Evolutionary conservation across 2,113 vertebrate species (phyloP).

Genomic region (Channa maculata): DNA sequence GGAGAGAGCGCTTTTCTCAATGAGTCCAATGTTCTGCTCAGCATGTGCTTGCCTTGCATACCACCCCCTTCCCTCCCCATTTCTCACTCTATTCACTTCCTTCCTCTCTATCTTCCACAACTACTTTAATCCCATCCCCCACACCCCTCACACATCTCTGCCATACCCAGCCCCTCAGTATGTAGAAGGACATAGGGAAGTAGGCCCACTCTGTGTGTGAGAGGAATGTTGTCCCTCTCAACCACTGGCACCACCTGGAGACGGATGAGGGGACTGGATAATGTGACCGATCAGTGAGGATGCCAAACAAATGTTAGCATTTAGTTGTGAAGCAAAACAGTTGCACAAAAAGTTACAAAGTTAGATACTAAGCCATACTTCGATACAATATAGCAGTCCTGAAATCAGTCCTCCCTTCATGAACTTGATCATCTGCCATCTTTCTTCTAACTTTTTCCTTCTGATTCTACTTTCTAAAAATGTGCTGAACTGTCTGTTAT

Average conservation of each 20-base stretch:
- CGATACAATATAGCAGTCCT: no score
- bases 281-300: slow-evolving; percentile 27
- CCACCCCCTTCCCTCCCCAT: slow-evolving; percentile 69
- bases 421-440: no score
- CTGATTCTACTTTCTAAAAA: no score
- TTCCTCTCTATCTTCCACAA: slow-evolving; percentile 78
- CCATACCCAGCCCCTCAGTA: slow-evolving; percentile 66
- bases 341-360: background rate
- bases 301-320: slow-evolving; percentile 25
- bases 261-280: slow-evolving; percentile 53
- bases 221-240: slow-evolving; percentile 60
- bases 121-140: slow-evolving; percentile 77
- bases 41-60: slow-evolving; percentile 82
- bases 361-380: no score
- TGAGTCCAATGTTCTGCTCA: slow-evolving; percentile 84
- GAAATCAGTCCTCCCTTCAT: no score
- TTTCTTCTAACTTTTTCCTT: no score
- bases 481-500: no score
- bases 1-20: slow-evolving; percentile 80
- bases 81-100: slow-evolving; percentile 82
- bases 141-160: slow-evolving; percentile 69
- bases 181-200: slow-evolving; percentile 70
- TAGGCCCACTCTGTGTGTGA: slow-evolving; percentile 45
- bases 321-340: background rate
- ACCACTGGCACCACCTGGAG: slow-evolving; percentile 73